Evolutionary conservation across 2,113 vertebrate species (phyloP).

Genomic region (Ammospiza nelsoni): DNA sequence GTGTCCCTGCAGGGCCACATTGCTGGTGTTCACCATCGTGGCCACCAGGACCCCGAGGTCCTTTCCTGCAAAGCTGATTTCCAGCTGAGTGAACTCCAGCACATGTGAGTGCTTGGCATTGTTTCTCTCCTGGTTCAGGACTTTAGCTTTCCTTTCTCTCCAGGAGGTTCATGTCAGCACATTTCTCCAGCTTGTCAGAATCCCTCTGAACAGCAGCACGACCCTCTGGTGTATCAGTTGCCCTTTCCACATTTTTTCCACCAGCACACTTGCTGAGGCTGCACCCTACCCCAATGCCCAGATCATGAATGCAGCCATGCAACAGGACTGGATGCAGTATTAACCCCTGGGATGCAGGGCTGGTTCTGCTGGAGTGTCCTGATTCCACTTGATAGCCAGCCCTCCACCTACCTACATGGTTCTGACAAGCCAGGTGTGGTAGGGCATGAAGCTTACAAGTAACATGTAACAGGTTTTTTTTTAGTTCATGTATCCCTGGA

Average conservation of each 20-base stretch:
- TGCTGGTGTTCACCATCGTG: neutral
- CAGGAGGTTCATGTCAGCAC: neutral
- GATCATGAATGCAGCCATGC: neutral
- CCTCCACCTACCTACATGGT: neutral
- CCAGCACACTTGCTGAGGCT: neutral
- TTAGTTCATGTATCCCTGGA: neutral
- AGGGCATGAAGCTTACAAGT: neutral
- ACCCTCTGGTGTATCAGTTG: neutral
- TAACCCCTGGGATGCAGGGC: neutral
- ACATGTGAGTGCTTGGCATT: neutral
- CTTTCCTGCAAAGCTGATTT: neutral
- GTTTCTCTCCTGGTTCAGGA: neutral
- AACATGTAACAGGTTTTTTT: neutral
- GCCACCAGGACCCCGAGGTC: fast-evolving
- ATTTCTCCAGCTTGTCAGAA: neutral
- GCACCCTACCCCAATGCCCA: neutral
- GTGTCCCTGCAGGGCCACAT: neutral
- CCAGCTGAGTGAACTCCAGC: neutral
- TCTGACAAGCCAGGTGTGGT: neutral
- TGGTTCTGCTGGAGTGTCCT: neutral
- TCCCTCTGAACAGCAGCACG: neutral
- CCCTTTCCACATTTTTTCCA: neutral
- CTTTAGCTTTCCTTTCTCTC: neutral
- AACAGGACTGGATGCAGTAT: neutral
- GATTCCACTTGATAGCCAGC: neutral